A percentile compares a stretch with the other conserved stretches of the same genome.
These are phyloP conservation scores for Cydia splendana DNA, from an alignment of 1,140 invertebrate species.

Conservation along the genomic window DNA sequence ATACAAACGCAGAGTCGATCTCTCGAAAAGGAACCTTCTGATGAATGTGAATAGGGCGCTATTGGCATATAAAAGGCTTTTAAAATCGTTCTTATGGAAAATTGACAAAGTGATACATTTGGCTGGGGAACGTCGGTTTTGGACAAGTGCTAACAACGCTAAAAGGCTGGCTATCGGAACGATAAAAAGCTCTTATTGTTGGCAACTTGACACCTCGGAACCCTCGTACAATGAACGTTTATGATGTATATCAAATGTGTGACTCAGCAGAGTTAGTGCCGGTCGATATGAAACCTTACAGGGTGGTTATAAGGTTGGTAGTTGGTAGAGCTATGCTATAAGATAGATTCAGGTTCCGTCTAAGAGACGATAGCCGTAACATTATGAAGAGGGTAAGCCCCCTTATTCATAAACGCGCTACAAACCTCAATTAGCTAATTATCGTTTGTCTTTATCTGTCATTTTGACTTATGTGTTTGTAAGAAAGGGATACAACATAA, in stretches of 20 bases:
- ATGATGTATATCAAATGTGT: constrained; percentile 16
- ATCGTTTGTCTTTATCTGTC: too few relatives aligned
- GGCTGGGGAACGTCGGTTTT: neutral
- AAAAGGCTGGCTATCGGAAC: constrained; percentile 29
- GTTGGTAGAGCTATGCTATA: neutral
- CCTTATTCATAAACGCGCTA: too few relatives aligned
- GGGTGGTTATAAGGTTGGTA: neutral
- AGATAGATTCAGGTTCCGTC: neutral
- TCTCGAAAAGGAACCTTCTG: neutral
- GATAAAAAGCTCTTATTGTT: constrained; percentile 37
- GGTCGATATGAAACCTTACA: neutral
- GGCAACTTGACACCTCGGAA: constrained; percentile 35
- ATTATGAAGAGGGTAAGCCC: neutral
- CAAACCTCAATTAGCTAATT: too few relatives aligned
- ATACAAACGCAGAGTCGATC: neutral
- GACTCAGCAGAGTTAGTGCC: neutral
- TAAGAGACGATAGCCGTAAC: neutral
- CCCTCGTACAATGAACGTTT: constrained; percentile 35
- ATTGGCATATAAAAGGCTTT: constrained; percentile 13
- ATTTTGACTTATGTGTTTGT: too few relatives aligned
- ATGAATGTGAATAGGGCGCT: neutral
- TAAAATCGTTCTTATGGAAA: constrained; percentile 11
- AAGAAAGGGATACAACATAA: too few relatives aligned
- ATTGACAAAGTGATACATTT: neutral
- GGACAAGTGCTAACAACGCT: constrained; percentile 33